Base-by-base conservation (phyloP, 2,113 vertebrate genomes). In the Corydoras maculifer region DNA sequence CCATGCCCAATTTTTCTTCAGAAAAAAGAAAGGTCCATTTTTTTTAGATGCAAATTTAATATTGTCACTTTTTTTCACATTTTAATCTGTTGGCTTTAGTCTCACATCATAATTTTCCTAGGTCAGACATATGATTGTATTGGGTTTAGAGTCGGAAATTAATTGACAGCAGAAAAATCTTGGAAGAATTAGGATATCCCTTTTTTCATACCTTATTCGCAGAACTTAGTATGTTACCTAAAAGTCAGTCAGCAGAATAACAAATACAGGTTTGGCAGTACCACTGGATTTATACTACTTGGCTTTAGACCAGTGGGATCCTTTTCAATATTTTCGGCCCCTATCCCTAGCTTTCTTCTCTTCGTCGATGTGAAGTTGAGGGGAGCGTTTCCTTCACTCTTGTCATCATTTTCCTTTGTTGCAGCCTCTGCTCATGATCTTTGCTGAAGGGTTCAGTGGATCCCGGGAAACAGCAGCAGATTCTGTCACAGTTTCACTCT, bases 381-480 rank as follows among this genome's bases (percentile, higher is more conserved):
- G 84, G 72, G 61, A 81, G 77, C 8, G 67, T 73, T 82, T 77
- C 78, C 74, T 82, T 59, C 63, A 32, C 54, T 59, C 50, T 61
- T 68, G n/a, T 68, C 43, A 51, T 49, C 35, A 2, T 58, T 30
- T 70, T 58, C 65, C 78, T 62, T 83, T 84, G 77, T 85, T 72
- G 72, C 55, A 72, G 79, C 73, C 81, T 75, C 55, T 73, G 80
- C 81, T 83, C 70, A 11, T 78, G 81, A 81, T 85, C 85, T 80
- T 82, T 86, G 84, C 84, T 84, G 78, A 73, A 79, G 86, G 84
- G 80, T 86, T 88, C 86, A 87, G 81, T 79, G 81, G 86, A 89
- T 87, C 87, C 87, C 87, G 83, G 87, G 83, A 84, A 87, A 81
- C 86, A 86, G 83, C 80, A 83, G 80, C 77, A 74, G 83, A 86